Percentiles rank a stretch among this genome's conserved stretches.
Evolutionary conservation across 1,140 invertebrate genomes (phyloP).

Genomic region (Calliopsis andreniformis): DNA sequence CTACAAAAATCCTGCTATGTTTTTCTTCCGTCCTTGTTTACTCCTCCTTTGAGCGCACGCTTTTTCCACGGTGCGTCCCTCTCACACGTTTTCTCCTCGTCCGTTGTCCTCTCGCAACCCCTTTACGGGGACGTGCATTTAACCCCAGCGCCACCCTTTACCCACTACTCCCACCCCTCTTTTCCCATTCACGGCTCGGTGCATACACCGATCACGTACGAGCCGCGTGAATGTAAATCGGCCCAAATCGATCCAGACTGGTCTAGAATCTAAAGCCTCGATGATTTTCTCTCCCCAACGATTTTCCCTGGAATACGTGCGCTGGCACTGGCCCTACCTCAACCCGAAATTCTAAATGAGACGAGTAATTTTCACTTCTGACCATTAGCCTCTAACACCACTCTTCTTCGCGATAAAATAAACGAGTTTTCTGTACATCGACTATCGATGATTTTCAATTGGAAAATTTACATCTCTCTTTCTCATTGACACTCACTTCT

Average conservation of each 20-base stretch:
- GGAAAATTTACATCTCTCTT: background rate
- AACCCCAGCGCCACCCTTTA: conserved; percentile 52
- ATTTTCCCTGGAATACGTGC: background rate
- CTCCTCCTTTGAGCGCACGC: conserved; percentile 21
- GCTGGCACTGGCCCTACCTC: background rate
- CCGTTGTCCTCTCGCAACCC: conserved; percentile 56
- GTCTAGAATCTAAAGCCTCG: conserved; percentile 11
- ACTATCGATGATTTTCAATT: background rate
- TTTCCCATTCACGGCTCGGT: conserved; percentile 61
- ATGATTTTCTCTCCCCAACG: background rate
- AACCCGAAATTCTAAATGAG: too few relatives aligned
- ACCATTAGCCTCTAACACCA: too few relatives aligned
- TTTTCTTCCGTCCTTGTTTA: conserved; percentile 49
- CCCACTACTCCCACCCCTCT: conserved; percentile 26
- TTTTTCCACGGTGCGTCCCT: conserved; percentile 46
- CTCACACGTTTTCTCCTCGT: conserved; percentile 51
- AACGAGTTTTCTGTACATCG: background rate
- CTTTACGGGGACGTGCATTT: conserved; percentile 61
- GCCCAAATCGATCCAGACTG: conserved; percentile 43
- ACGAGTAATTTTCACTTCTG: too few relatives aligned
- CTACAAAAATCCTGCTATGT: conserved; percentile 47
- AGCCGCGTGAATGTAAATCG: conserved; percentile 53
- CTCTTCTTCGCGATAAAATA: too few relatives aligned
- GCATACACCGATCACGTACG: conserved; percentile 48
- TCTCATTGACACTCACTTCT: background rate